Evolutionary conservation across 2,888 invertebrate genomes (phyloP).

Genomic region (Arrhopalites spinosus): DNA sequence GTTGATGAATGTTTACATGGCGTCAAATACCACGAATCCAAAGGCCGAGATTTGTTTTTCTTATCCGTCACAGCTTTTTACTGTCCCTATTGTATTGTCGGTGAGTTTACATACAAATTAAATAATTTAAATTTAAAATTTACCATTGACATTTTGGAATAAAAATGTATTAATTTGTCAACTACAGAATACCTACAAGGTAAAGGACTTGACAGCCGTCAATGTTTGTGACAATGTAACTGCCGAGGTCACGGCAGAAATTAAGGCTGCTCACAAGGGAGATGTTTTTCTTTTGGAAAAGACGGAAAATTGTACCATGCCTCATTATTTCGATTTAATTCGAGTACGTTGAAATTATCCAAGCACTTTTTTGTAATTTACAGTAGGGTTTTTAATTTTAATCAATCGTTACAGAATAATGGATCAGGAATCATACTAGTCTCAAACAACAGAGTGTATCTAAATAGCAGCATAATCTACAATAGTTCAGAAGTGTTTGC

Average conservation of each 20-base stretch:
- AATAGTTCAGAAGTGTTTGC: conserved; percentile 27
- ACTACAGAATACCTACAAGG: conserved; percentile 32
- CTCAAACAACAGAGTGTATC: background rate
- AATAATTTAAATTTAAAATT: background rate
- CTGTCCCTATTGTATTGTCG: conserved; percentile 32
- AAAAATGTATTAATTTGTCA: background rate
- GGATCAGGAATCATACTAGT: conserved; percentile 25
- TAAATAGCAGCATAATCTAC: too few relatives aligned
- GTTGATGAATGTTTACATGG: conserved; percentile 13
- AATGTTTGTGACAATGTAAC: conserved; percentile 34
- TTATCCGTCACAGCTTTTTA: conserved; percentile 39
- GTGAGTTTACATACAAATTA: conserved; percentile 10
- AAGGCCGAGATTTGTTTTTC: conserved; percentile 42
- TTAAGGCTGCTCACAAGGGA: background rate
- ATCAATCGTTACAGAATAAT: conserved; percentile 1
- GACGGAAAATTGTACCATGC: conserved; percentile 23
- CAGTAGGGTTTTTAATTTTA: background rate
- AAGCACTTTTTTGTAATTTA: background rate
- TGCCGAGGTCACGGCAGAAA: background rate
- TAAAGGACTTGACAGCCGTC: conserved; percentile 38
- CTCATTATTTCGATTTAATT: conserved; percentile 36
- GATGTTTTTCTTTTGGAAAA: conserved; percentile 20
- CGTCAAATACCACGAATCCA: background rate
- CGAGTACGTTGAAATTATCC: conserved; percentile 19
- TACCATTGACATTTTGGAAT: background rate